These are phyloP conservation scores for Glareola pratincola DNA, from an alignment of 2,113 vertebrate genomes.

Conservation along the genomic window DNA sequence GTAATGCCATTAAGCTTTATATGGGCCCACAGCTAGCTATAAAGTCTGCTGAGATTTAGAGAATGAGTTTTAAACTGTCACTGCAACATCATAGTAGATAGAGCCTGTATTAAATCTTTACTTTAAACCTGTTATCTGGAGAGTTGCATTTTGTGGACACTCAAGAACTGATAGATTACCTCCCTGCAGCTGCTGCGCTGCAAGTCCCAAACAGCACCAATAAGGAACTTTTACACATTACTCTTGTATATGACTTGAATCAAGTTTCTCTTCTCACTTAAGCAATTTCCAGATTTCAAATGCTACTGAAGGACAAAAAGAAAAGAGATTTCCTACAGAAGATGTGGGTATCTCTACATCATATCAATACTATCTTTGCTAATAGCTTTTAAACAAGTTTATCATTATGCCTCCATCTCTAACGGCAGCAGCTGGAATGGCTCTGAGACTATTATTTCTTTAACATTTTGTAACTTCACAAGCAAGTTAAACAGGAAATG, in stretches of 20 bases:
- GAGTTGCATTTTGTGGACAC: slow-evolving; percentile 88
- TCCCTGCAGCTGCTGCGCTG: slow-evolving; percentile 46
- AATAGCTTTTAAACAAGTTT: not conserved
- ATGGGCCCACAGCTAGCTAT: slow-evolving; percentile 89
- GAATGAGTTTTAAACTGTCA: slow-evolving; percentile 96
- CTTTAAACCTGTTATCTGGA: slow-evolving; percentile 88
- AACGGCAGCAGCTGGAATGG: not conserved
- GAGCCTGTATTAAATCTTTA: slow-evolving; percentile 89
- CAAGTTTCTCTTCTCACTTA: slow-evolving; percentile 58
- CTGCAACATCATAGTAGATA: slow-evolving; percentile 83
- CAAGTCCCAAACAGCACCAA: slow-evolving; percentile 59
- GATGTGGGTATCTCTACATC: not conserved
- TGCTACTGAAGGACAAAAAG: not conserved
- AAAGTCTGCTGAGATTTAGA: slow-evolving; percentile 92
- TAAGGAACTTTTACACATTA: slow-evolving; percentile 67
- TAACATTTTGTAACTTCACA: not conserved
- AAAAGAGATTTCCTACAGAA: not conserved
- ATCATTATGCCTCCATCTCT: not conserved
- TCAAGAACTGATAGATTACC: slow-evolving; percentile 89
- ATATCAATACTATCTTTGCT: not conserved
- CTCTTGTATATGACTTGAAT: slow-evolving; percentile 46
- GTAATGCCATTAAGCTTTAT: slow-evolving; percentile 93
- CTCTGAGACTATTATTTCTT: not conserved
- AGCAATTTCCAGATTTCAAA: slow-evolving; percentile 20
- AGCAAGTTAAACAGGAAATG: not conserved